phyloP scores from a whole-genome alignment of 2,888 invertebrate species.

The Leucania comma region DNA sequence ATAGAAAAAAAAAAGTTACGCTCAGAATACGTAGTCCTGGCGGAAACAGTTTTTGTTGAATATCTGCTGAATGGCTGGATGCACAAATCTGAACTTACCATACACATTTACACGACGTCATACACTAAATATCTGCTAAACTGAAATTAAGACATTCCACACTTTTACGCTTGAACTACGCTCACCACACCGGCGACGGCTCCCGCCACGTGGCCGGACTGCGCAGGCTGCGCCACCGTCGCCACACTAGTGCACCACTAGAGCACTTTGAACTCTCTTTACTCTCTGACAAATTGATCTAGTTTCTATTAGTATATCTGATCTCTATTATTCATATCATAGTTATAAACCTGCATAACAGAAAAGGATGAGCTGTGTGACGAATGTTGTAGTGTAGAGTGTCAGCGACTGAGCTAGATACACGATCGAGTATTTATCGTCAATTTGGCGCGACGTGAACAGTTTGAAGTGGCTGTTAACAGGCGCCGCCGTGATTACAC shows the following conservation, averaged over 20 bases:
- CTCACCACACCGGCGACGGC: too few relatives aligned
- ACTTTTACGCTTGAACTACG: too few relatives aligned
- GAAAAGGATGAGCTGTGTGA: neutral
- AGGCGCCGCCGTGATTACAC: neutral
- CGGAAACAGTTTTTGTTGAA: too few relatives aligned
- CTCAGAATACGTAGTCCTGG: too few relatives aligned
- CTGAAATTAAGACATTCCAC: too few relatives aligned
- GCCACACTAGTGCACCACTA: neutral
- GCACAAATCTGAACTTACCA: too few relatives aligned
- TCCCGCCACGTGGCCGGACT: slow-evolving; percentile 39
- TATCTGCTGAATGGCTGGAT: too few relatives aligned
- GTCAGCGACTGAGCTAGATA: neutral
- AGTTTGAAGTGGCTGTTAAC: slow-evolving; percentile 17
- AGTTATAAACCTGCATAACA: neutral
- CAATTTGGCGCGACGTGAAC: slow-evolving; percentile 8
- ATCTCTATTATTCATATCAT: neutral
- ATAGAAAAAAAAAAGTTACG: too few relatives aligned
- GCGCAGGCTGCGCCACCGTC: neutral
- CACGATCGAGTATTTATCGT: slow-evolving; percentile 25
- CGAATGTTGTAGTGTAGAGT: neutral
- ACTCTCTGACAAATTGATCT: neutral
- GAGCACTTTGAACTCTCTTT: neutral
- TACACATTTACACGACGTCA: too few relatives aligned
- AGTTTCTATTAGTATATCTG: too few relatives aligned
- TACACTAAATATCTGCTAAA: too few relatives aligned